These are phyloP conservation scores for Astropecten irregularis DNA, from an alignment of 53 echinoderm and acorn worm species.

Conservation along the genomic window DNA sequence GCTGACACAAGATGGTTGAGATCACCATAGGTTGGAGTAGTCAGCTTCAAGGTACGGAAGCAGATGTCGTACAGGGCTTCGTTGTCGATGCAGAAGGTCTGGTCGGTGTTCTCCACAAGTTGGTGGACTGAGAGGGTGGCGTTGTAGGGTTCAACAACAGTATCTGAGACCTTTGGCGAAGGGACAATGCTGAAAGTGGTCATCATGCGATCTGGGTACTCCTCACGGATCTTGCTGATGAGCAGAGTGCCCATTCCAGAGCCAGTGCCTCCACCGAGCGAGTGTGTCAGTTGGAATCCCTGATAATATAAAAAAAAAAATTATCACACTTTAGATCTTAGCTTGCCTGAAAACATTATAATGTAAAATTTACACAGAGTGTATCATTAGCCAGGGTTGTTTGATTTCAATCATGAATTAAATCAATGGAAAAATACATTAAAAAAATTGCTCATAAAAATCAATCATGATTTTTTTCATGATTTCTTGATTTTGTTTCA, in stretches of 20 bases:
- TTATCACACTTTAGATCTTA: too few species aligned
- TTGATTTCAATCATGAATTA: too few species aligned
- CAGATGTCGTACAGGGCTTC: slow-evolving; percentile 96
- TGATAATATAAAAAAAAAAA: too few species aligned
- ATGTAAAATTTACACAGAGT: too few species aligned
- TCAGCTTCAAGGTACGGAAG: slow-evolving; percentile 96
- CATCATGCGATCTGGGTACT: slow-evolving; percentile 97
- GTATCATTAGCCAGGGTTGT: too few species aligned
- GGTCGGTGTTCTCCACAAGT: slow-evolving; percentile 30
- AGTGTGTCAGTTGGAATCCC: slow-evolving; percentile 61
- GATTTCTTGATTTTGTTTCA: too few species aligned
- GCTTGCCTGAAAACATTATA: too few species aligned
- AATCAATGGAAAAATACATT: too few species aligned
- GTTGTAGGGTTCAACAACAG: slow-evolving; percentile 80
- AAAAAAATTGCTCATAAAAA: too few species aligned
- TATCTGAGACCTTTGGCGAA: slow-evolving; percentile 98
- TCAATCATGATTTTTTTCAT: too few species aligned
- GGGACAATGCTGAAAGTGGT: slow-evolving; percentile 94
- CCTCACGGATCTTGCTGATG: slow-evolving; percentile 94
- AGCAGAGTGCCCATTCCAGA: slow-evolving; percentile 94
- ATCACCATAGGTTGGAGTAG: slow-evolving; percentile 91
- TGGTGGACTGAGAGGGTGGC: slow-evolving; percentile 9
- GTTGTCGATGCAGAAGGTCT: slow-evolving; percentile 92
- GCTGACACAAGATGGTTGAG: slow-evolving; percentile 90
- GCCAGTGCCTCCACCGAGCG: slow-evolving; percentile 94